Percentiles rank a stretch among this genome's conserved stretches.
Conservation (phyloP, 1,140 invertebrate species). For the Cydia strobilella region DNA sequence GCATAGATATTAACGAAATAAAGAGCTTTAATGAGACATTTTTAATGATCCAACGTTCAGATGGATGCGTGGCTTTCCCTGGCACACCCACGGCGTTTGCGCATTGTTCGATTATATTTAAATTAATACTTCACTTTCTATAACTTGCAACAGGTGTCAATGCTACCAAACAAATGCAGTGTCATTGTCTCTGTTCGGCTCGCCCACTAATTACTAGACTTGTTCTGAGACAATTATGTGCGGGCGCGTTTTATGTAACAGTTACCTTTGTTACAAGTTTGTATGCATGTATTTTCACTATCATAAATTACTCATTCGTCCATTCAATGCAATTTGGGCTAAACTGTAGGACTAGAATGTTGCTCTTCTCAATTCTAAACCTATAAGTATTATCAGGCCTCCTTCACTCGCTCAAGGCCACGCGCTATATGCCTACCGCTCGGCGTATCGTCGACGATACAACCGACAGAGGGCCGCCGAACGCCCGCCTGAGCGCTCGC, state of each 20-base stretch:
- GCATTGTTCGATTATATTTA: conserved; percentile 30
- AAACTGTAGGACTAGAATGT: too few species aligned
- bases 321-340: too few species aligned
- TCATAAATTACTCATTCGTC: background rate
- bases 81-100: conserved; percentile 3
- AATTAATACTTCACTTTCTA: conserved; percentile 28
- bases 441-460: too few species aligned
- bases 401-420: too few species aligned
- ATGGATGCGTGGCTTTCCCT: conserved; percentile 8
- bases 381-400: too few species aligned
- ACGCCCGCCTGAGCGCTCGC: too few species aligned
- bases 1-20: background rate
- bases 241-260: conserved; percentile 7
- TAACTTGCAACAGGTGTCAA: conserved; percentile 18
- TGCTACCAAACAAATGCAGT: conserved; percentile 22
- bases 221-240: background rate
- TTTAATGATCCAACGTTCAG: background rate
- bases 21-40: background rate
- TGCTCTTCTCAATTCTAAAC: too few species aligned
- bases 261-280: background rate
- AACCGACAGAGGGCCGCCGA: too few species aligned
- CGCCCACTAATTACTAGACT: conserved; percentile 20
- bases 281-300: background rate
- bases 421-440: too few species aligned
- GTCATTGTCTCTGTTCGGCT: conserved; percentile 12